A percentile compares a stretch with the other conserved stretches of the same genome.
Conservation (phyloP, 2,113 vertebrate species). For the Diadophis punctatus region DNA sequence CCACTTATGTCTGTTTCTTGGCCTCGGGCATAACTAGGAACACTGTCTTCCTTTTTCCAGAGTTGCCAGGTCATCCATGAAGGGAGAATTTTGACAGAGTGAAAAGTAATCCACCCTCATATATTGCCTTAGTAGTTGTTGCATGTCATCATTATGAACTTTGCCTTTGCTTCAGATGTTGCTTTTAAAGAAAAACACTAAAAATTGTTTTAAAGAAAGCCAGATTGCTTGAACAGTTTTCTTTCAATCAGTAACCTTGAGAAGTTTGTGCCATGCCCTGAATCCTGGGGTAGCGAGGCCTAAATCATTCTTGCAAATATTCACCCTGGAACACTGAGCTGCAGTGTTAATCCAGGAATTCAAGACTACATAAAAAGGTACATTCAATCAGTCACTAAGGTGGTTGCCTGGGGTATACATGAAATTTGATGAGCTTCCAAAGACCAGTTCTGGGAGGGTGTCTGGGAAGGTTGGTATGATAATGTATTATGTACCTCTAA, state of each 20-base stretch:
- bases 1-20: slow-evolving; percentile 35
- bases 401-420: not conserved
- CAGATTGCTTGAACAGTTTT: not conserved
- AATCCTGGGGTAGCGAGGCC: not conserved
- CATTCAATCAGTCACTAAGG: not conserved
- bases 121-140: not conserved
- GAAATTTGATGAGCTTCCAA: not conserved
- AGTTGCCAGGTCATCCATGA: not conserved
- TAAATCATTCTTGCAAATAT: not conserved
- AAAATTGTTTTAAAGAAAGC: not conserved
- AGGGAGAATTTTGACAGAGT: not conserved
- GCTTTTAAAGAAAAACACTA: not conserved
- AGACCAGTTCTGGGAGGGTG: not conserved
- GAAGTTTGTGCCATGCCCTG: not conserved
- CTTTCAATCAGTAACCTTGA: not conserved
- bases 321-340: not conserved
- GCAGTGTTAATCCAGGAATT: not conserved
- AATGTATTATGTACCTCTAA: not conserved
- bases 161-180: not conserved
- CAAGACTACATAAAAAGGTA: not conserved
- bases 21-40: not conserved
- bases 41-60: slow-evolving; percentile 6
- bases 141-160: not conserved
- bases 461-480: not conserved
- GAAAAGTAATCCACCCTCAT: not conserved